These are phyloP conservation scores for Diglossa cyanea DNA, from an alignment of 2,797 vertebrate species.

Conservation along the genomic window DNA sequence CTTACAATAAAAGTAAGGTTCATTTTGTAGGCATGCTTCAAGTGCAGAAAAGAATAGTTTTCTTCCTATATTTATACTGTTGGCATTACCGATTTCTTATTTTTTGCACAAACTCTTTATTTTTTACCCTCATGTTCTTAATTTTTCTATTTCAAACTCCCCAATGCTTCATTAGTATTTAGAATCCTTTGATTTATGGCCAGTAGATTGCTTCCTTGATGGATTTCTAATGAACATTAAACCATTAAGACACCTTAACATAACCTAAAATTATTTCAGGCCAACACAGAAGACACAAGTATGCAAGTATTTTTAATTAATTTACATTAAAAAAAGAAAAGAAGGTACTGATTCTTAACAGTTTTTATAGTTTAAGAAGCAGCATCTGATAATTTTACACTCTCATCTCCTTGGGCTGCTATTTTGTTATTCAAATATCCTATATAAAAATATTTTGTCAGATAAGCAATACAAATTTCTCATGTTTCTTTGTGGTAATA, in stretches of 20 bases:
- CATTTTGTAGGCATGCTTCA: not conserved
- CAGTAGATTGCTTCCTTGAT: conserved; percentile 65
- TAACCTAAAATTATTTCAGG: not conserved
- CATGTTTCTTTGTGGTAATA: not conserved
- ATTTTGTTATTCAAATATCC: conserved; percentile 58
- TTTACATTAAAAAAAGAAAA: not conserved
- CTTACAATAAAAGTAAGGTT: not conserved
- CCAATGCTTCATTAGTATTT: conserved; percentile 49
- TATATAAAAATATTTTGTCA: conserved; percentile 51
- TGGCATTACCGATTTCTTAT: conserved; percentile 65
- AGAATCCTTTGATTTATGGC: conserved; percentile 60
- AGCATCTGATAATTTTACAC: conserved; percentile 7
- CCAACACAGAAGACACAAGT: not conserved
- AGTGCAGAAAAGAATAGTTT: not conserved
- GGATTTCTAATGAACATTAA: conserved; percentile 68
- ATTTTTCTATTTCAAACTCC: conserved; percentile 65
- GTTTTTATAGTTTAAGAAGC: conserved; percentile 40
- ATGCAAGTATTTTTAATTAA: not conserved
- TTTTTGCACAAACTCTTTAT: conserved; percentile 66
- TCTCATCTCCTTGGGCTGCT: conserved; percentile 41
- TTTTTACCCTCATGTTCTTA: conserved; percentile 62
- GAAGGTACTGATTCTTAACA: conserved; percentile 48
- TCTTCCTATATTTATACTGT: not conserved
- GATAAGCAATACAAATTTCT: not conserved
- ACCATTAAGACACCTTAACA: not conserved